Conservation (phyloP, 2,888 invertebrate species). For the Poecilus cupreus region DNA sequence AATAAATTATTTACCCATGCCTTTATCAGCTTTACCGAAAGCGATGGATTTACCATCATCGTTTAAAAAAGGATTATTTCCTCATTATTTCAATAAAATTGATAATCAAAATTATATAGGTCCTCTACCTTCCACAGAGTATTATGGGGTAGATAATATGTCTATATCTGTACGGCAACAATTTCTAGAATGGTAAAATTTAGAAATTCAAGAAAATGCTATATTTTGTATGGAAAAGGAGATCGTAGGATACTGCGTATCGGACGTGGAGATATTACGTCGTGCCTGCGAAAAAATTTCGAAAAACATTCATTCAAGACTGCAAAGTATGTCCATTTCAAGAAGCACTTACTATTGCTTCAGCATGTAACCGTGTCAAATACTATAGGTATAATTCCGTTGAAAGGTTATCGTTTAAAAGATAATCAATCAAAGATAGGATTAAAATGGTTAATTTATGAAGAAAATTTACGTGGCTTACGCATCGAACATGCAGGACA, state of each 20-base stretch:
- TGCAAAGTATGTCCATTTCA: constrained; percentile 64
- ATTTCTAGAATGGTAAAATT: constrained; percentile 56
- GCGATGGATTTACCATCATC: too few relatives aligned
- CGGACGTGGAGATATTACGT: constrained; percentile 65
- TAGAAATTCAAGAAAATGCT: too few relatives aligned
- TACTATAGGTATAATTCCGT: constrained; percentile 65
- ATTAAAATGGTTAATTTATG: constrained; percentile 17
- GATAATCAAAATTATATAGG: constrained; percentile 64
- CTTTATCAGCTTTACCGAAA: constrained; percentile 60
- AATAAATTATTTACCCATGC: too few relatives aligned
- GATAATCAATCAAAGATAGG: constrained; percentile 20
- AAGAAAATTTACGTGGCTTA: neutral
- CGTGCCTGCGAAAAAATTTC: constrained; percentile 65
- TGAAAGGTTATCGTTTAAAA: constrained; percentile 65
- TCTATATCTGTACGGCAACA: constrained; percentile 28
- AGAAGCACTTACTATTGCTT: constrained; percentile 64
- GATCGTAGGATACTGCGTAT: too few relatives aligned
- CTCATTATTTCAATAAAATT: constrained; percentile 62
- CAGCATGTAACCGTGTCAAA: constrained; percentile 64
- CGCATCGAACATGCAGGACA: neutral
- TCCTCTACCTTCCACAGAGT: constrained; percentile 59
- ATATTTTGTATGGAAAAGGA: too few relatives aligned
- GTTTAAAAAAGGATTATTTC: constrained; percentile 63
- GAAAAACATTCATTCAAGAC: constrained; percentile 61
- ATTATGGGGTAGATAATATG: constrained; percentile 63